Evolutionary conservation across 1,140 invertebrate species (phyloP).

Genomic region (Leptestheria dahalacensis): DNA sequence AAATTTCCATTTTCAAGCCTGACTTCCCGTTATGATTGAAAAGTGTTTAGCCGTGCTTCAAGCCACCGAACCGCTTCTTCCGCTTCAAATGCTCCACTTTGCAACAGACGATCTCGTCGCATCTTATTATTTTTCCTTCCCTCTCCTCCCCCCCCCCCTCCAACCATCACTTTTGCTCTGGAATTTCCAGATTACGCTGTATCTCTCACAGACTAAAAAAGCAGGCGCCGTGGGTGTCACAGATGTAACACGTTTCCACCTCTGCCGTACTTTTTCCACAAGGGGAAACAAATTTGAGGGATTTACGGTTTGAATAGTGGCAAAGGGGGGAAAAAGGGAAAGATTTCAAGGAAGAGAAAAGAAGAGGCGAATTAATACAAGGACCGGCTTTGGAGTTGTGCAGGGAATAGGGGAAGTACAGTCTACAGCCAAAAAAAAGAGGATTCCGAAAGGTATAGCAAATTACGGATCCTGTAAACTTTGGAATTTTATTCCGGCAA

Average conservation of each 20-base stretch:
- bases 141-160: background rate
- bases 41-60: background rate
- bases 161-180: background rate
- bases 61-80: background rate
- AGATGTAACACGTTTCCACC: too few relatives aligned
- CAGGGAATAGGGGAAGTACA: too few relatives aligned
- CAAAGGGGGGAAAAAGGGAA: background rate
- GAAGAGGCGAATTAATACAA: too few relatives aligned
- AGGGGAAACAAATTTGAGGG: background rate
- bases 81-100: background rate
- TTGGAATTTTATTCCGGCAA: too few relatives aligned
- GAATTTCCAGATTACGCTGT: background rate
- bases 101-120: background rate
- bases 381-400: too few relatives aligned
- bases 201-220: too few relatives aligned
- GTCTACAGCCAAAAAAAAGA: too few relatives aligned
- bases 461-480: too few relatives aligned
- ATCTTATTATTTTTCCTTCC: background rate
- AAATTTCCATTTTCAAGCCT: background rate
- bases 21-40: background rate
- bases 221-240: too few relatives aligned
- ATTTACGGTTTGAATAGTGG: too few relatives aligned
- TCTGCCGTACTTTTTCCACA: too few relatives aligned
- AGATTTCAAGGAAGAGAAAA: background rate
- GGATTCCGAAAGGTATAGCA: too few relatives aligned